These are phyloP conservation scores for Danio choprae DNA, from an alignment of 2,797 vertebrate genomes.

Conservation along the genomic window DNA sequence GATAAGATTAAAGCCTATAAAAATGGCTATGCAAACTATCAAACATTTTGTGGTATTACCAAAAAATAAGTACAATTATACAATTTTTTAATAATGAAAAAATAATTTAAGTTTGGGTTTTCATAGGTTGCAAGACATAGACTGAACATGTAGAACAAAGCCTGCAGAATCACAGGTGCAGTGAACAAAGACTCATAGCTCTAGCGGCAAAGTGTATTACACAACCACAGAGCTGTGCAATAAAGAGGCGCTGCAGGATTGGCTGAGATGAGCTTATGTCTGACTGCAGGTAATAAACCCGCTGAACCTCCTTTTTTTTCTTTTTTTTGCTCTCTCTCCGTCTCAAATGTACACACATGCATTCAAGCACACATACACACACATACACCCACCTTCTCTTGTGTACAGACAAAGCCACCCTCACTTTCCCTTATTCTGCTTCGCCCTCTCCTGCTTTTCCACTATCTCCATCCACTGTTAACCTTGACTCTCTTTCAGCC, in stretches of 20 bases:
- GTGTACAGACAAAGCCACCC: constrained; percentile 26
- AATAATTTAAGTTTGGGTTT: background rate
- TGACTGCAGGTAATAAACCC: constrained; percentile 54
- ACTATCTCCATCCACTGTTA: constrained; percentile 29
- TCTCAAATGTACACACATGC: constrained; percentile 47
- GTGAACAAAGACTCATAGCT: constrained; percentile 44
- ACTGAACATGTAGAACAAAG: constrained; percentile 43
- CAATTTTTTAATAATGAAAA: background rate
- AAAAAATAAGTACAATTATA: background rate
- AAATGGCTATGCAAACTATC: background rate
- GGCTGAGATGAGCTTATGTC: constrained; percentile 46
- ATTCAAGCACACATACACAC: constrained; percentile 55
- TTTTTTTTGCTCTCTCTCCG: constrained; percentile 51
- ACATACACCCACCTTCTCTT: constrained; percentile 59
- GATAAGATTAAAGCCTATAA: background rate
- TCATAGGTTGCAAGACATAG: background rate
- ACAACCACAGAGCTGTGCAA: constrained; percentile 35
- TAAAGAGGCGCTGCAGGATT: constrained; percentile 28
- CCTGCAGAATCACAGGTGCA: constrained; percentile 44
- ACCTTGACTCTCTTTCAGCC: constrained; percentile 44
- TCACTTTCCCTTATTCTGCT: constrained; percentile 10
- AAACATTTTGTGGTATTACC: background rate
- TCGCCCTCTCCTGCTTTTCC: constrained; percentile 20
- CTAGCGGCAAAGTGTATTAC: constrained; percentile 37
- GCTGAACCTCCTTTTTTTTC: background rate